Conservation (phyloP, 2,888 invertebrate species). For the Cephalotes varians region DNA sequence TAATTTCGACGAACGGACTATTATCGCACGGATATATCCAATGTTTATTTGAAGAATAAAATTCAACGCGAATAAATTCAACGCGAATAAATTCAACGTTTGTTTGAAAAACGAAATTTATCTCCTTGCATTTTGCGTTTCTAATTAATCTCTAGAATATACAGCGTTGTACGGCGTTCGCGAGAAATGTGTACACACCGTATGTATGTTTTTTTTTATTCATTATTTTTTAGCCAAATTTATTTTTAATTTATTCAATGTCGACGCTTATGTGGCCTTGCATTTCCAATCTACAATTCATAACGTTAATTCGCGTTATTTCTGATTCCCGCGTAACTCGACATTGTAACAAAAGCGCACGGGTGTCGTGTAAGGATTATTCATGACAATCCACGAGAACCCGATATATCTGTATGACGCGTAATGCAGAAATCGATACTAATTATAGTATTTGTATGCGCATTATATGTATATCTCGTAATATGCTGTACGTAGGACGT, state of each 20-base stretch:
- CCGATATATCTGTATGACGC: slow-evolving; percentile 18
- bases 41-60: background rate
- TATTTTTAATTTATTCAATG: background rate
- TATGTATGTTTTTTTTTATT: slow-evolving; percentile 1
- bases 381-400: slow-evolving; percentile 22
- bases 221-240: background rate
- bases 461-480: background rate
- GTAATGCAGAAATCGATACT: slow-evolving; percentile 45
- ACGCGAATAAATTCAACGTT: background rate
- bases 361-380: slow-evolving; percentile 21
- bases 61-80: background rate
- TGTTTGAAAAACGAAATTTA: slow-evolving; percentile 11
- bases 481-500: slow-evolving; percentile 2
- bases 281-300: background rate
- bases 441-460: slow-evolving; percentile 42
- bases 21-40: background rate
- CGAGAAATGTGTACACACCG: background rate
- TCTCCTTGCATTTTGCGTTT: background rate
- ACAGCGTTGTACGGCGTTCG: no score
- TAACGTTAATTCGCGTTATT: slow-evolving; percentile 20
- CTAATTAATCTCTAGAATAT: background rate
- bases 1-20: background rate
- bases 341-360: slow-evolving; percentile 13
- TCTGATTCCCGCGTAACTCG: slow-evolving; percentile 12
- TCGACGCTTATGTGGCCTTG: background rate